These are phyloP conservation scores for Tamias sibiricus DNA, from an alignment of 2,113 vertebrate genomes.

Conservation along the genomic window DNA sequence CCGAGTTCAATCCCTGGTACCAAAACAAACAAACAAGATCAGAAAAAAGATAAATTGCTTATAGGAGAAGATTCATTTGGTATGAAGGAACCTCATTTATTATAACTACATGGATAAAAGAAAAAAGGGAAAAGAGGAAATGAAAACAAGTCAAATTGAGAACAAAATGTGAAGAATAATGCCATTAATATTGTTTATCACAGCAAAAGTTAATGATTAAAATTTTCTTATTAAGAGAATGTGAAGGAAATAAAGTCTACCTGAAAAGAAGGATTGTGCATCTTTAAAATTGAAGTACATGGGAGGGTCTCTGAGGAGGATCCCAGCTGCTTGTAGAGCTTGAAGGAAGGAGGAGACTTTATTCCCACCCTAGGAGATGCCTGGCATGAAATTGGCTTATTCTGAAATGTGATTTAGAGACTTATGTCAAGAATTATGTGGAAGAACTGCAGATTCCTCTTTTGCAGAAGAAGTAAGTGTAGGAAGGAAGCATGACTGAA, in stretches of 20 bases:
- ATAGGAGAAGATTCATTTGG: not conserved
- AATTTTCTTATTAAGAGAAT: not conserved
- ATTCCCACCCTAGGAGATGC: not conserved
- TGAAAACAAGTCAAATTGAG: not conserved
- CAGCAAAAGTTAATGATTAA: not conserved
- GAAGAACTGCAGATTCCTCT: not conserved
- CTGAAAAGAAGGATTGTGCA: not conserved
- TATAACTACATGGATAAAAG: not conserved
- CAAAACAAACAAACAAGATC: no score
- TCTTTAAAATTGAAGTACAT: not conserved
- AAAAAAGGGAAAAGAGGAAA: not conserved
- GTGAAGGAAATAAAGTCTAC: not conserved
- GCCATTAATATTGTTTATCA: not conserved
- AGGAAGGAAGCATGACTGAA: not conserved
- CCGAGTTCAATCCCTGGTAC: no score
- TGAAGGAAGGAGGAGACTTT: not conserved
- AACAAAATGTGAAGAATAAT: not conserved
- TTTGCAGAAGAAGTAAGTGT: not conserved
- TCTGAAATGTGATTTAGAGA: not conserved
- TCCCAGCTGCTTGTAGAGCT: not conserved
- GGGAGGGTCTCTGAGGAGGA: not conserved
- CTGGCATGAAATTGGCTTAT: not conserved
- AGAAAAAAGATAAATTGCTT: no score
- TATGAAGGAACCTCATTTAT: not conserved
- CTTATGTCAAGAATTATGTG: not conserved